Evolutionary conservation across 1,140 invertebrate species (phyloP).

Genomic region (Saccostrea cuccullata): DNA sequence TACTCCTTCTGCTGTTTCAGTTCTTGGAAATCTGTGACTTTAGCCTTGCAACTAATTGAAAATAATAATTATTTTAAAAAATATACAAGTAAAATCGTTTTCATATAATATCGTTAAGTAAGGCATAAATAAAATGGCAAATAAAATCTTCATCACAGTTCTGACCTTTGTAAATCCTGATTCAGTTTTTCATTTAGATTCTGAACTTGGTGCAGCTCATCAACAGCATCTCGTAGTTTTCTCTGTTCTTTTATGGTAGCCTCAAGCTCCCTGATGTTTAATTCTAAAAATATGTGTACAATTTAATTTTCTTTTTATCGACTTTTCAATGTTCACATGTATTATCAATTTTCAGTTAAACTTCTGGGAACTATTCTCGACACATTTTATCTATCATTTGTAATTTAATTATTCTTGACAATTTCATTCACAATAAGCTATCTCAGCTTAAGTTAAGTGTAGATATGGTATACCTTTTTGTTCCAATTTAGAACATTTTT

Average conservation of each 20-base stretch:
- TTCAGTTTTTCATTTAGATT: conserved; percentile 56
- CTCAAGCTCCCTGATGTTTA: conserved; percentile 60
- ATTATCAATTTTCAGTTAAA: background rate
- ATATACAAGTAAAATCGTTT: background rate
- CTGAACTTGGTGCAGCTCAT: conserved; percentile 62
- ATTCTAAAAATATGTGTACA: conserved; percentile 54
- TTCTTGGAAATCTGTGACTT: conserved; percentile 41
- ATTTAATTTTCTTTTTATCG: background rate
- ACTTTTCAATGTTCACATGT: background rate
- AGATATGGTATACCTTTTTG: conserved; percentile 61
- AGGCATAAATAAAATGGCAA: background rate
- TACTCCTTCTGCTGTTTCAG: conserved; percentile 39
- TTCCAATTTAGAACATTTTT: conserved; percentile 52
- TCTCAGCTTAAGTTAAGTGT: background rate
- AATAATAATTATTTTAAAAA: background rate
- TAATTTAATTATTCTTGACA: too few species aligned
- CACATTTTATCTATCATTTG: too few species aligned
- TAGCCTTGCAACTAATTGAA: conserved; percentile 37
- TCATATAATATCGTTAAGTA: too few species aligned
- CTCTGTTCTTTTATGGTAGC: conserved; percentile 59
- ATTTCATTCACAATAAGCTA: background rate
- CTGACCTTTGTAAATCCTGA: conserved; percentile 61
- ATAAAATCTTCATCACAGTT: background rate
- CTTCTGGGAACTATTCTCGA: background rate
- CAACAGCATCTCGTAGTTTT: conserved; percentile 61